These are phyloP conservation scores for Abramis brama DNA, from an alignment of 2,113 vertebrate genomes.

Conservation along the genomic window DNA sequence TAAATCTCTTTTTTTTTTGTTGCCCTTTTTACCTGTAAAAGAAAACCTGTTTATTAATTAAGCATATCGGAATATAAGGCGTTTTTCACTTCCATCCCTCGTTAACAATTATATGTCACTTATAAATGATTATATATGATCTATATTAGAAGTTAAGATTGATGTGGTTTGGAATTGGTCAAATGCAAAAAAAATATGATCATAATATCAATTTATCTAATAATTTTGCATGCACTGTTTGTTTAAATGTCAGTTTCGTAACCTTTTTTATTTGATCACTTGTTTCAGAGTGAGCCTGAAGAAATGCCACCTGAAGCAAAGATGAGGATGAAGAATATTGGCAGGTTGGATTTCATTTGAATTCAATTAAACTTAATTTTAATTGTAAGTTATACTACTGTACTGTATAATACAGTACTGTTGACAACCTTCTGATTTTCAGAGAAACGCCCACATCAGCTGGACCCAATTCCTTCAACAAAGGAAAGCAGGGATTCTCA, in stretches of 20 bases:
- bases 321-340: constrained; percentile 99
- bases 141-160: too few species aligned
- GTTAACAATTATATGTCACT: too few species aligned
- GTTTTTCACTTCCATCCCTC: too few species aligned
- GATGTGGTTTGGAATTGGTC: too few species aligned
- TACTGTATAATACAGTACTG: background rate
- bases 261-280: constrained; percentile 14
- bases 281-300: constrained; percentile 91
- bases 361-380: background rate
- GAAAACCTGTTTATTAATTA: too few species aligned
- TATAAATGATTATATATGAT: too few species aligned
- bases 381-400: background rate
- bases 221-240: too few species aligned
- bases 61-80: too few species aligned
- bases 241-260: background rate
- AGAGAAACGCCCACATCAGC: constrained; percentile 98
- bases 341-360: constrained; percentile 79
- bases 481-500: constrained; percentile 99
- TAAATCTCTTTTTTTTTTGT: too few species aligned
- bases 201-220: too few species aligned
- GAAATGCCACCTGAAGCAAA: constrained; percentile 99
- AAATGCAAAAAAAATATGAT: too few species aligned
- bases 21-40: too few species aligned
- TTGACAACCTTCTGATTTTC: constrained; percentile 21
- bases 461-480: constrained; percentile 99